Evolutionary conservation across 2,888 invertebrate genomes (phyloP).

Genomic region (Flexamia atlantica): DNA sequence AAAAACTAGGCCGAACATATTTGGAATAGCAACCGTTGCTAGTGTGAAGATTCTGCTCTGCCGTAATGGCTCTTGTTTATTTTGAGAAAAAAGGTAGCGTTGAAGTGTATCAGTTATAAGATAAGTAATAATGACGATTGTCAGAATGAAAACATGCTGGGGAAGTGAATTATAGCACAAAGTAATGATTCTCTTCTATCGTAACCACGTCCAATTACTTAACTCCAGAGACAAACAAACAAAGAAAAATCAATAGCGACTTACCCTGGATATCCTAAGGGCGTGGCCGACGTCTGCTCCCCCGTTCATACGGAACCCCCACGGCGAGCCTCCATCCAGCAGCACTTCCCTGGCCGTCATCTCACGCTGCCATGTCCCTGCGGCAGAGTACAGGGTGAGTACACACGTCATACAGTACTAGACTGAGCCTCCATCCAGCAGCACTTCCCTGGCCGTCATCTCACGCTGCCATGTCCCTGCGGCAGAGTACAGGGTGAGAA

Average conservation of each 20-base stretch:
- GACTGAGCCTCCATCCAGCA: slow-evolving; percentile 84
- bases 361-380: slow-evolving; percentile 7
- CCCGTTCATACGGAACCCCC: slow-evolving; percentile 94
- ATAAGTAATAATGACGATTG: too few species aligned
- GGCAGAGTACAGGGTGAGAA: not conserved
- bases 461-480: slow-evolving; percentile 1
- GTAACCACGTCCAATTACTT: slow-evolving; percentile 22
- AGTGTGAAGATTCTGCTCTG: too few species aligned
- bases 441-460: slow-evolving; percentile 80
- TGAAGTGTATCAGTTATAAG: too few species aligned
- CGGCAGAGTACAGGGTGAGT: slow-evolving; percentile 75
- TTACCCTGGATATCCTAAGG: slow-evolving; percentile 88
- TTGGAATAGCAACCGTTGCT: too few species aligned
- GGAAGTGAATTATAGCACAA: not conserved
- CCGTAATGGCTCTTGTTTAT: too few species aligned
- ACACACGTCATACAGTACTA: too few species aligned
- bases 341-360: slow-evolving; percentile 87
- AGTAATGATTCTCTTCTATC: not conserved
- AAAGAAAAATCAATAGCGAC: slow-evolving; percentile 72
- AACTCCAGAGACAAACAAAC: not conserved
- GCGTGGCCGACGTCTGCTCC: slow-evolving; percentile 88
- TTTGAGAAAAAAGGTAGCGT: too few species aligned
- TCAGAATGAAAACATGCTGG: too few species aligned
- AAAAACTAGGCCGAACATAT: too few species aligned
- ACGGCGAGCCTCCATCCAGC: slow-evolving; percentile 89